A percentile compares a stretch with the other conserved stretches of the same genome.
Evolutionary conservation across 2,797 vertebrate genomes (phyloP).

Genomic region (Gambusia yucatana): DNA sequence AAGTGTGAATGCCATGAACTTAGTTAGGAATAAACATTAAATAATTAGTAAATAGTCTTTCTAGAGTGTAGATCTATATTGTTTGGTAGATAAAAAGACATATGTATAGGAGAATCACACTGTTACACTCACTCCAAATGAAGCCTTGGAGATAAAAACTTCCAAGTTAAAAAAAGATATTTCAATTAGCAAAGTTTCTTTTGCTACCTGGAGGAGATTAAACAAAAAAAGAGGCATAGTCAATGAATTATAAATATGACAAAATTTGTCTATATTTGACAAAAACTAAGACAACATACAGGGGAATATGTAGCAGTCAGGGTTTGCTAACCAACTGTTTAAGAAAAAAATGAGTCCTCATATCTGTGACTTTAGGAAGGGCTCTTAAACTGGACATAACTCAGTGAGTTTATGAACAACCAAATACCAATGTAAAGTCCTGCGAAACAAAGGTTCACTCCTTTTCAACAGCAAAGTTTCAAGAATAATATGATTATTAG

Average conservation of each 20-base stretch:
- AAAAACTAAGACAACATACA: neutral
- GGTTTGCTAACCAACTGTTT: neutral
- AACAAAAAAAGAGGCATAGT: neutral
- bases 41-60: neutral
- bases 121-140: neutral
- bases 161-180: neutral
- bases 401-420: neutral
- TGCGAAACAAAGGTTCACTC: neutral
- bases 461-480: too few relatives aligned
- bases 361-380: neutral
- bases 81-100: neutral
- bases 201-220: neutral
- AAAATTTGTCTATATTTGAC: neutral
- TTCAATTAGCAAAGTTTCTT: too few relatives aligned
- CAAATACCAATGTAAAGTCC: neutral
- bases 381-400: neutral
- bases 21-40: neutral
- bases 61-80: neutral
- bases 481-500: too few relatives aligned
- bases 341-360: neutral
- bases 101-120: neutral
- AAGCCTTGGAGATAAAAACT: neutral
- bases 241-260: neutral
- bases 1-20: neutral
- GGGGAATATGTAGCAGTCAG: neutral